Conservation (phyloP, 1,140 invertebrate genomes). For the Lucilia cuprina region DNA sequence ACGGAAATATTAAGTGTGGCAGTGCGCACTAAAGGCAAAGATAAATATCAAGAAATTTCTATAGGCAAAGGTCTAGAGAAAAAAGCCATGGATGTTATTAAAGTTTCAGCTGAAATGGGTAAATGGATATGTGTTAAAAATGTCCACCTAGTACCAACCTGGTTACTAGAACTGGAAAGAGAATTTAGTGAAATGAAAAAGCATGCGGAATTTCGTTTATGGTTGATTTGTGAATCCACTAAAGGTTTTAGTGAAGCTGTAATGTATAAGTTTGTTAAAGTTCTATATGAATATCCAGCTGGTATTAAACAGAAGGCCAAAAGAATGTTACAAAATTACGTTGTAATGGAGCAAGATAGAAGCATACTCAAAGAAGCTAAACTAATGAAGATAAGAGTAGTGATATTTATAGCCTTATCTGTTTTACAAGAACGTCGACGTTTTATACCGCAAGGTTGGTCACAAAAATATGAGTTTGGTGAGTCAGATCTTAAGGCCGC, state of each 20-base stretch:
- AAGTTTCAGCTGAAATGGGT: slow-evolving; percentile 48
- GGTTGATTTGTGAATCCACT: slow-evolving; percentile 72
- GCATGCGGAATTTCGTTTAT: slow-evolving; percentile 75
- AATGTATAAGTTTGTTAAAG: slow-evolving; percentile 68
- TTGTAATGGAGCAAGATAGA: slow-evolving; percentile 40
- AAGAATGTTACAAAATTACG: slow-evolving; percentile 63
- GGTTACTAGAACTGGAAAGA: slow-evolving; percentile 78
- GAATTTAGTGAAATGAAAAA: slow-evolving; percentile 69
- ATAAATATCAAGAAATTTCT: slow-evolving; percentile 65
- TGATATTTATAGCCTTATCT: slow-evolving; percentile 70
- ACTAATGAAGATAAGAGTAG: slow-evolving; percentile 57
- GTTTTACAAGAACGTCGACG: slow-evolving; percentile 86
- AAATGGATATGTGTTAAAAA: slow-evolving; percentile 75
- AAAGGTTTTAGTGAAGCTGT: slow-evolving; percentile 50
- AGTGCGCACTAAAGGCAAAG: slow-evolving; percentile 64
- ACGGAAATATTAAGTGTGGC: slow-evolving; percentile 76
- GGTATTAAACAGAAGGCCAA: slow-evolving; percentile 70
- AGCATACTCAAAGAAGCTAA: slow-evolving; percentile 49
- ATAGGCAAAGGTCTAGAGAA: slow-evolving; percentile 55
- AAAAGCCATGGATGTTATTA: slow-evolving; percentile 43
- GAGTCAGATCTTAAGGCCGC: slow-evolving; percentile 83
- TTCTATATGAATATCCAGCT: slow-evolving; percentile 83
- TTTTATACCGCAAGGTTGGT: slow-evolving; percentile 85
- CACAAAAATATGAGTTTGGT: slow-evolving; percentile 90
- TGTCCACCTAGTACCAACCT: slow-evolving; percentile 83